These are phyloP conservation scores for Steatornis caripensis DNA, from an alignment of 2,113 vertebrate genomes.

Conservation along the genomic window DNA sequence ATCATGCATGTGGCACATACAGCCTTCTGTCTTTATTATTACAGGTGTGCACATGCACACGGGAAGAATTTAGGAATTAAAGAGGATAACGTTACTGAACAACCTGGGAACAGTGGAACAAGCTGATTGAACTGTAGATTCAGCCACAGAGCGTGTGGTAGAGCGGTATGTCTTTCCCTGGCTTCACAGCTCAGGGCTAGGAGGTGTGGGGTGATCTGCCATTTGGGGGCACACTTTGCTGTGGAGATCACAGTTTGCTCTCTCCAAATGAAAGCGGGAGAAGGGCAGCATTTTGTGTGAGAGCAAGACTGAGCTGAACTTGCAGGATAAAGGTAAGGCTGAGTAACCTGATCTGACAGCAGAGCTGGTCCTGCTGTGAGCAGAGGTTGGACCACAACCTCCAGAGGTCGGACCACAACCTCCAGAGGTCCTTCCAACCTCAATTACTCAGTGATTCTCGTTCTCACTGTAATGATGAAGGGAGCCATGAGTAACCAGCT, in stretches of 20 bases:
- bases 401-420: not conserved
- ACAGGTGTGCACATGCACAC: not conserved
- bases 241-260: not conserved
- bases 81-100: too few relatives aligned
- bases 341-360: not conserved
- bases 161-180: not conserved
- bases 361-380: not conserved
- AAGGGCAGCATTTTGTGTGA: not conserved
- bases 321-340: not conserved
- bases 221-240: not conserved
- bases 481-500: not conserved
- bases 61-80: not conserved
- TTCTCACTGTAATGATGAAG: not conserved
- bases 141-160: not conserved
- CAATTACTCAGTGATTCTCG: not conserved
- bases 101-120: not conserved
- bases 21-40: not conserved
- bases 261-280: not conserved
- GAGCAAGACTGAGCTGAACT: not conserved
- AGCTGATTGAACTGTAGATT: not conserved
- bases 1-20: not conserved
- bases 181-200: not conserved
- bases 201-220: not conserved
- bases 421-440: not conserved
- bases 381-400: not conserved